These are phyloP conservation scores for Campylomormyrus tamandua DNA, from an alignment of 2,113 vertebrate genomes.

Conservation along the genomic window DNA sequence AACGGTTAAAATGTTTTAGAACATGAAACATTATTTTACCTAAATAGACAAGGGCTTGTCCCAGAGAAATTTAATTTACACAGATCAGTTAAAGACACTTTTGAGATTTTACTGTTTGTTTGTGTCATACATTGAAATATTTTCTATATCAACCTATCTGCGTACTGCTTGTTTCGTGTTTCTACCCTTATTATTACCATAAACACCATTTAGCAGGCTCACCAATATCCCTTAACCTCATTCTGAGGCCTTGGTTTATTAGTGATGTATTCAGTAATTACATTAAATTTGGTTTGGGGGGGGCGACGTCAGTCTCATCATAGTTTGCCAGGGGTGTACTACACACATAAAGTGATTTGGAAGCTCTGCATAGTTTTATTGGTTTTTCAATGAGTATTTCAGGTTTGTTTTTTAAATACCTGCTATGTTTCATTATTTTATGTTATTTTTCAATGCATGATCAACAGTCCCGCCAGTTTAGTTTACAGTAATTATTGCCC, in stretches of 20 bases:
- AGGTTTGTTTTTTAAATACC: neutral
- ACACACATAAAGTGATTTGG: neutral
- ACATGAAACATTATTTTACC: neutral
- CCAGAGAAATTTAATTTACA: neutral
- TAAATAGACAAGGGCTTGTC: neutral
- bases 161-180: neutral
- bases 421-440: neutral
- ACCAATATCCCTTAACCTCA: neutral
- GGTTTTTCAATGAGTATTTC: neutral
- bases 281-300: neutral
- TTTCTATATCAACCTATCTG: neutral
- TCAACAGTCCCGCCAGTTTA: neutral
- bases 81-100: neutral
- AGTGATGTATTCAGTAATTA: neutral
- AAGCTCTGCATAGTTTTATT: neutral
- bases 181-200: neutral
- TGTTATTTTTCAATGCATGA: neutral
- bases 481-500: neutral
- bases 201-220: neutral
- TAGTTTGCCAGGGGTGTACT: neutral
- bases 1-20: neutral
- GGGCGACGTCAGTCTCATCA: neutral
- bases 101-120: neutral
- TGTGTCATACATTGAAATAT: neutral
- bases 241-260: neutral